Base-by-base conservation (phyloP, 1,140 invertebrate genomes). In the Drosophila novamexicana region DNA sequence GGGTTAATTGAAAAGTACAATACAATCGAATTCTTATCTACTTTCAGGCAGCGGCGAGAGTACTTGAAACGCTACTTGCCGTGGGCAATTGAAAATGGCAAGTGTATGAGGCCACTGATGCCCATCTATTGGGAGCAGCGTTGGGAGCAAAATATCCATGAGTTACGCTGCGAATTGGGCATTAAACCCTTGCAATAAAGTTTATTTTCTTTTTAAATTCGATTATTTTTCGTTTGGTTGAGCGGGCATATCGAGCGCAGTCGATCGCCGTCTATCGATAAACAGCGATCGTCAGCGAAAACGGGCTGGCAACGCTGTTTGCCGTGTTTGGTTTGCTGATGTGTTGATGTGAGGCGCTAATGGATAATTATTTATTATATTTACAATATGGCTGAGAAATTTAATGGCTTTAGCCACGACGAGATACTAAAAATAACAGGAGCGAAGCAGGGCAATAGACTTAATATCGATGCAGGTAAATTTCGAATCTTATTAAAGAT, bases 61-160 rank as follows among this genome's bases (percentile, higher is more conserved):
- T 99, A 99, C 92, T 78, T 96, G 0, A 94, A 95, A 7, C 94
- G 95, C 78, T 96, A 98, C 93, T 93, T 99, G 47, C 97, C 97
- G 1, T 99, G 98, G 98, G 97, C 97, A 9, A 93, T 98, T 6
- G 93, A 94, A 81, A 97, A 96, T 81, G 98, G 97, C 22, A 94
- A 93, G 66, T 94, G 95, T 79, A 94, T 96, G 12, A 95, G 96
- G 78, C 90, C 90, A 47, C 56, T 98, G 39, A 94, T 98, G 93
- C 95, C 95, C 79, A 93, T 98, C 45, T 99, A 98, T 93, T 99
- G 96, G 94, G 98, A 99, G 92, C 96, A 98, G 93, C 94, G 98
- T 73, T 99, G 98, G 97, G 97, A 98, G 53, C 97, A 98, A 93
- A 93, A 96, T 40, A 93, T 99, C 6, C 86, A 94, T 54, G 97